A percentile compares a stretch with the other conserved stretches of the same genome.
Conservation (phyloP, 2,888 invertebrate species). For the Oscheius onirici region DNA sequence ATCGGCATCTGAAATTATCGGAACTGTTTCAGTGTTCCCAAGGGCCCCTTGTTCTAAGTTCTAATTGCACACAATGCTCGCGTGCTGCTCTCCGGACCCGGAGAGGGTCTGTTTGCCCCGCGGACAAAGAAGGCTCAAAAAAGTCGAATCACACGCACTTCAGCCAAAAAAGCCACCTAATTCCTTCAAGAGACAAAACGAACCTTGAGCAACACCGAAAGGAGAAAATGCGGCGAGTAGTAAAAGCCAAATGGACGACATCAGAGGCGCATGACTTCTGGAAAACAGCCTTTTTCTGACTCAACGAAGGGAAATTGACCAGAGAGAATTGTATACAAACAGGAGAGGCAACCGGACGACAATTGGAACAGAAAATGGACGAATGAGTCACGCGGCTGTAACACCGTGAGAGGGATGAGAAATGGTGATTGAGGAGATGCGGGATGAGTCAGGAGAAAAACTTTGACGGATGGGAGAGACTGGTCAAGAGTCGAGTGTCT, state of each 20-base stretch:
- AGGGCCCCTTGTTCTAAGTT: slow-evolving; percentile 18
- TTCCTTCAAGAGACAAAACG: not conserved
- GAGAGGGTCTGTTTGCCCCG: slow-evolving; percentile 18
- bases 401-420: not conserved
- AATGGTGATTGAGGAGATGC: not conserved
- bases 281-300: not conserved
- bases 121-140: slow-evolving; percentile 28
- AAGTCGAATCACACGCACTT: slow-evolving; percentile 31
- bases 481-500: too few relatives aligned
- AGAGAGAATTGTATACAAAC: not conserved
- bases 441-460: too few relatives aligned
- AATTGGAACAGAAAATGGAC: not conserved
- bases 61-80: slow-evolving; percentile 25
- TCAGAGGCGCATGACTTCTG: not conserved
- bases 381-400: not conserved
- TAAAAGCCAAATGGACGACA: not conserved
- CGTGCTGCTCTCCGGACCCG: slow-evolving; percentile 20
- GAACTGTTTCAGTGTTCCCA: too few relatives aligned
- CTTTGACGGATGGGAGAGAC: too few relatives aligned
- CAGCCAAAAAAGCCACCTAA: slow-evolving; percentile 8
- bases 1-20: slow-evolving; percentile 10
- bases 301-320: not conserved
- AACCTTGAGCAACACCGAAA: not conserved
- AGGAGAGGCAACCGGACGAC: slow-evolving; percentile 16
- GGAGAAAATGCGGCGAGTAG: not conserved